phyloP scores from a whole-genome alignment of 2,888 invertebrate genomes.

The Lycocerus yunnanus region DNA sequence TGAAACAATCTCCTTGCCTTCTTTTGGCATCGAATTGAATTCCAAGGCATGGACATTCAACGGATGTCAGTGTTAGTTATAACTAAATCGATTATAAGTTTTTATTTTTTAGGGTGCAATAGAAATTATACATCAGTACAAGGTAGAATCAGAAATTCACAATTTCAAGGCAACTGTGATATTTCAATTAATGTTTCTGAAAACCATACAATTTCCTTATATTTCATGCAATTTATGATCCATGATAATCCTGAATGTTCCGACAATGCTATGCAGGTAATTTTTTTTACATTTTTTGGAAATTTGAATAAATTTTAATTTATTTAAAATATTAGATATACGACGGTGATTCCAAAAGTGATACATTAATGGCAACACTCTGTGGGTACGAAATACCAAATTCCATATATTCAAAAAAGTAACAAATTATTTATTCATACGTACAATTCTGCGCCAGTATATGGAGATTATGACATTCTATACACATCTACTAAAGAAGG shows the following conservation, averaged over 20 bases:
- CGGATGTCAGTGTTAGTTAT: too few species aligned
- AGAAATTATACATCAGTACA: slow-evolving; percentile 72
- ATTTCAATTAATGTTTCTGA: slow-evolving; percentile 68
- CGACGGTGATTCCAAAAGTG: slow-evolving; percentile 53
- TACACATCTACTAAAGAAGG: slow-evolving; percentile 66
- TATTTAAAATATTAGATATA: slow-evolving; percentile 53
- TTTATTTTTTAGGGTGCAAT: slow-evolving; percentile 63
- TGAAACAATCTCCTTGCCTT: too few species aligned
- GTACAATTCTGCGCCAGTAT: slow-evolving; percentile 30
- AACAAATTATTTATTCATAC: slow-evolving; percentile 58
- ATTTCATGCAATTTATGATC: slow-evolving; percentile 61
- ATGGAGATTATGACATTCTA: slow-evolving; percentile 59
- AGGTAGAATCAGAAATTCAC: slow-evolving; percentile 66
- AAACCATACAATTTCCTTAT: slow-evolving; percentile 73
- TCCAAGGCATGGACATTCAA: too few species aligned
- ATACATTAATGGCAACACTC: slow-evolving; percentile 53
- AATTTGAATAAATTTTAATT: neutral
- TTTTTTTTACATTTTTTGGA: neutral
- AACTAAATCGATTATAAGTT: too few species aligned
- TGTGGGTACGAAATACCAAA: slow-evolving; percentile 62
- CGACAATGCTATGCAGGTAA: slow-evolving; percentile 52
- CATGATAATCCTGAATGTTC: slow-evolving; percentile 51
- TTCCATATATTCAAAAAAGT: slow-evolving; percentile 72
- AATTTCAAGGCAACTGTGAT: slow-evolving; percentile 60
- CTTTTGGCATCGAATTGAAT: too few species aligned